Conservation (phyloP, 2,888 invertebrate species). For the Pollenia angustigena region DNA sequence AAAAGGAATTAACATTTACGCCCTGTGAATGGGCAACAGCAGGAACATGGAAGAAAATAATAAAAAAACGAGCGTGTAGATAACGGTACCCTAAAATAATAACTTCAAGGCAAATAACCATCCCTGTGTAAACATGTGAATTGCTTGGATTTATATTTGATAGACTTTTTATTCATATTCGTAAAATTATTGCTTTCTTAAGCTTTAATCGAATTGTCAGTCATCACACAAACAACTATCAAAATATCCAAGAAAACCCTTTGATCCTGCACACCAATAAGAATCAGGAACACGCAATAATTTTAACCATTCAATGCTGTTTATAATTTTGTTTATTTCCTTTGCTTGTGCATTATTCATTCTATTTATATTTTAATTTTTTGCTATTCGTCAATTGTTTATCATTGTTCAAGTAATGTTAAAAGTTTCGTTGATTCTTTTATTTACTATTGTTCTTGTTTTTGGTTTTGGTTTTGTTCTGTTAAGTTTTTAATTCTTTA, state of each 20-base stretch:
- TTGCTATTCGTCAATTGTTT: neutral
- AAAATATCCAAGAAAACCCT: neutral
- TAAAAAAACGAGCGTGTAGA: neutral
- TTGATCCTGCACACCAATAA: slow-evolving; percentile 7
- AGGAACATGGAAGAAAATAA: neutral
- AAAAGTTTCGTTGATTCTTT: slow-evolving; percentile 6
- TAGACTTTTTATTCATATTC: neutral
- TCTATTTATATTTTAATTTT: slow-evolving; percentile 10
- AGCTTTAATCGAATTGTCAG: slow-evolving; percentile 32
- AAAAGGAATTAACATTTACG: slow-evolving; percentile 67
- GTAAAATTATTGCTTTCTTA: slow-evolving; percentile 1
- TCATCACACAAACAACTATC: neutral
- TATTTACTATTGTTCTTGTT: neutral
- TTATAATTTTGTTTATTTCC: neutral
- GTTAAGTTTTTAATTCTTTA: slow-evolving; percentile 55
- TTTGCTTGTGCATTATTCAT: neutral
- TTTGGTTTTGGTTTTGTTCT: neutral
- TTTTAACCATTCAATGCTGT: slow-evolving; percentile 34
- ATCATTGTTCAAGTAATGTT: slow-evolving; percentile 18
- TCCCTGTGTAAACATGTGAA: slow-evolving; percentile 9
- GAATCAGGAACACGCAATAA: neutral
- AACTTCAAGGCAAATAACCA: slow-evolving; percentile 11
- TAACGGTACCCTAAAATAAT: neutral
- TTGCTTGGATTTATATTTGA: slow-evolving; percentile 6
- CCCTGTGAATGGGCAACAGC: slow-evolving; percentile 26